Conservation (phyloP, 2,797 vertebrate genomes). For the Xiphophorus birchmanni region DNA sequence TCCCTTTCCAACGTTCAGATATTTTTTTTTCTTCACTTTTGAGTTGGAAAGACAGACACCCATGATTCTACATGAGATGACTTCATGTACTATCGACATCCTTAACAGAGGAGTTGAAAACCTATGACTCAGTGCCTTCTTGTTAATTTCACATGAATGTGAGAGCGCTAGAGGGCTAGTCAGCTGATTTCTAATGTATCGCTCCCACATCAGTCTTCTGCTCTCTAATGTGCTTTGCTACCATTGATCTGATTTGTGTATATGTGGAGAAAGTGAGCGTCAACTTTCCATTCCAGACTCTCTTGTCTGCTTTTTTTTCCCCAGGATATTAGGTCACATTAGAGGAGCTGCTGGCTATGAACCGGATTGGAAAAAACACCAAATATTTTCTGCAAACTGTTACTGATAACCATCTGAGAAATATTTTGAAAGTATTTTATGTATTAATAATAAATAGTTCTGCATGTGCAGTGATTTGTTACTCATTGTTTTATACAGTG, state of each 20-base stretch:
- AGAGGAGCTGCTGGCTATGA: background rate
- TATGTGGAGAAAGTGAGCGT: background rate
- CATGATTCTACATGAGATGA: background rate
- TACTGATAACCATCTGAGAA: background rate
- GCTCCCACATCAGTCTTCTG: conserved; percentile 20
- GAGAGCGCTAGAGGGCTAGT: conserved; percentile 16
- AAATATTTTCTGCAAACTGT: background rate
- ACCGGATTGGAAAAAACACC: background rate
- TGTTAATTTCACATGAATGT: conserved; percentile 8
- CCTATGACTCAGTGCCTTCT: conserved; percentile 1
- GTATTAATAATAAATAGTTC: background rate
- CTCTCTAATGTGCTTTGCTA: conserved; percentile 18
- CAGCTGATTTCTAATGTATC: conserved; percentile 31
- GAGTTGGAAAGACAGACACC: background rate
- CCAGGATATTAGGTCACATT: background rate
- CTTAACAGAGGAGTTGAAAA: conserved; percentile 8
- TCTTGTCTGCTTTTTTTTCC: conserved; percentile 9
- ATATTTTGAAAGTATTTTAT: background rate
- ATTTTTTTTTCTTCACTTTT: background rate
- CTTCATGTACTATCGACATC: conserved; percentile 22
- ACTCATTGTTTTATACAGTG: background rate
- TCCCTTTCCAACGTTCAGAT: background rate
- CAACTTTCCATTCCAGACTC: conserved; percentile 11
- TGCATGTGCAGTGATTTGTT: background rate
- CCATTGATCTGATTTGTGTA: conserved; percentile 9